These are phyloP conservation scores for Xiphophorus birchmanni DNA, from an alignment of 2,797 vertebrate species.

Conservation along the genomic window DNA sequence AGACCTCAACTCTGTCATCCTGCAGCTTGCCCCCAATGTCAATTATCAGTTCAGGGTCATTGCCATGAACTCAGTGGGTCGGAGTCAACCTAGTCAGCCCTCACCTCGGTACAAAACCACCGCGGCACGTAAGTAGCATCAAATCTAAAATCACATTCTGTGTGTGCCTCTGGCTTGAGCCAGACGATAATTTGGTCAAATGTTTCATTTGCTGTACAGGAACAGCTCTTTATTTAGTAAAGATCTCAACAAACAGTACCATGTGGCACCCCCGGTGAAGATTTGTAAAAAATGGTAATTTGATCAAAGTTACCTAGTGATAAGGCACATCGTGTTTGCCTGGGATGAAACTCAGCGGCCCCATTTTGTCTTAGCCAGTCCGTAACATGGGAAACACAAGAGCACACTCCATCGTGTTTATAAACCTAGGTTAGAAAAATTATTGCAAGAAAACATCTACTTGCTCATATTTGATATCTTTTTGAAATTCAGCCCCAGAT, in stretches of 20 bases:
- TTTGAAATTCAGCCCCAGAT: slow-evolving; percentile 85
- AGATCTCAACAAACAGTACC: neutral
- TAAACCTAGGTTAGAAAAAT: neutral
- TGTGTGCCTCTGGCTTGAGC: neutral
- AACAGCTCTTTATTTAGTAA: neutral
- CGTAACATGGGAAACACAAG: neutral
- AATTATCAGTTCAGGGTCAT: slow-evolving; percentile 98
- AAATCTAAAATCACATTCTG: neutral
- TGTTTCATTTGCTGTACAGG: neutral
- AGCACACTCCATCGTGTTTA: neutral
- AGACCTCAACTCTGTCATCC: slow-evolving; percentile 87
- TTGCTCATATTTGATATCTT: neutral
- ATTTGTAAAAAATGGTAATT: neutral
- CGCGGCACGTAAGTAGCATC: slow-evolving; percentile 84
- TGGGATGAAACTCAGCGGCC: neutral
- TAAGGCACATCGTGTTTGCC: neutral
- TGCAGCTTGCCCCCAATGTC: slow-evolving; percentile 90
- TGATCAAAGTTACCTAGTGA: neutral
- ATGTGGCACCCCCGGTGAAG: neutral
- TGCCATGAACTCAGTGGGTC: slow-evolving; percentile 92
- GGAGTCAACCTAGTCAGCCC: slow-evolving; percentile 88
- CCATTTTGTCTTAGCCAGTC: neutral
- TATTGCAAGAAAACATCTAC: neutral
- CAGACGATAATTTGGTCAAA: neutral
- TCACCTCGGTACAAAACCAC: slow-evolving; percentile 92